Percentiles rank a stretch among this genome's conserved stretches.
phyloP scores from a whole-genome alignment of 2,888 invertebrate genomes.

The Alviniconcha strummeri region DNA sequence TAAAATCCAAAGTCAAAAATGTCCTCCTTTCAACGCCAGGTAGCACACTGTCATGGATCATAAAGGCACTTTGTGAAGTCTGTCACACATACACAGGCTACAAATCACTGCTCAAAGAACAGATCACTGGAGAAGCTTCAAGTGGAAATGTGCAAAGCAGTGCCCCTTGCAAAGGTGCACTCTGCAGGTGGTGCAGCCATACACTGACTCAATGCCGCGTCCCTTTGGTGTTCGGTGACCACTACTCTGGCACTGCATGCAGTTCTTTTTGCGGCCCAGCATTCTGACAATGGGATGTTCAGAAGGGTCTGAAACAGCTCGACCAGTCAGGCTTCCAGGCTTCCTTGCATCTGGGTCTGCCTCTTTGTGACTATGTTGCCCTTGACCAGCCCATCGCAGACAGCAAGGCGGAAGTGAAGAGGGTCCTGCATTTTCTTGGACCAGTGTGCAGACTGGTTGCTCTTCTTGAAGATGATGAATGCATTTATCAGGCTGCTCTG shows the following conservation, averaged over 20 bases:
- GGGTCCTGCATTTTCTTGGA: not conserved
- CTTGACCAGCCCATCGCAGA: slow-evolving; percentile 12
- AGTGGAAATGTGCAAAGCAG: slow-evolving; percentile 28
- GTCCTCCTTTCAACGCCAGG: no score
- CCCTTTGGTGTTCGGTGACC: slow-evolving; percentile 1
- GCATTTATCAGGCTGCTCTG: slow-evolving; percentile 31
- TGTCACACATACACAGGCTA: no score
- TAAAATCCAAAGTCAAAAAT: no score
- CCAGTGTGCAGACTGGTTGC: slow-evolving; percentile 10
- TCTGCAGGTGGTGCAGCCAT: slow-evolving; percentile 28
- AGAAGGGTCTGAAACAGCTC: not conserved
- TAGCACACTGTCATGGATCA: no score
- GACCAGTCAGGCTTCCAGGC: not conserved
- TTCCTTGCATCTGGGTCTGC: not conserved
- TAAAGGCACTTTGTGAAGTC: no score
- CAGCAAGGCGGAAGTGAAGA: not conserved
- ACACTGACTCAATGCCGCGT: slow-evolving; percentile 21
- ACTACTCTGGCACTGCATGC: slow-evolving; percentile 14
- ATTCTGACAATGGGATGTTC: slow-evolving; percentile 17
- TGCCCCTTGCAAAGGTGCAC: slow-evolving; percentile 23
- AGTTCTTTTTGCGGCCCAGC: slow-evolving; percentile 19
- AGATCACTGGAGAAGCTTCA: not conserved
- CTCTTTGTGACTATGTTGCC: slow-evolving; percentile 12
- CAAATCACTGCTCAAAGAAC: no score
- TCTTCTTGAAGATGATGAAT: slow-evolving; percentile 28